Evolutionary conservation across 2,797 vertebrate genomes (phyloP), one percentile per base, ranked within the genome.

Genomic region (Catostomus latipinnis): DNA sequence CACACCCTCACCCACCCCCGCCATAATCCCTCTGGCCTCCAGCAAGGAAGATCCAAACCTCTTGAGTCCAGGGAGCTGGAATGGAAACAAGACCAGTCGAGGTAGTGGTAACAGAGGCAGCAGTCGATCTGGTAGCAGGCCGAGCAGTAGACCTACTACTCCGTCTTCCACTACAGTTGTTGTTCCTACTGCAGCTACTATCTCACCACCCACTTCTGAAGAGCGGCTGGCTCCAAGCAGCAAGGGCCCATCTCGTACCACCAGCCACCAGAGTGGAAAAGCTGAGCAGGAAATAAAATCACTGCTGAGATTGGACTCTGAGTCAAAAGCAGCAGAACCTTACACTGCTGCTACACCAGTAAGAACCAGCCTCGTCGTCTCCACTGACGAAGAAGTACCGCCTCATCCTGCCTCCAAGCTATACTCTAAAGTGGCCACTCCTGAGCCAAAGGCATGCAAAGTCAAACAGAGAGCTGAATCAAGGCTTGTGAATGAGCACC

Each of bases 201-300:
- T 6, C 9, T 22, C 61, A 34, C 82, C 48, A 16, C 16, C 72
- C 70, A 74, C 0, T 13, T 1, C n/a, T 0, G 76, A 71, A 85
- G 77, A 87, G 5, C n/a, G 74, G 0, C 34, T 34, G 2, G 34
- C 34, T 34, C 34, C 4, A 4, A 34, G 34, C 34, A 34, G 34
- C 34, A 34, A 34, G 34, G 88, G 88, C 0, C 88, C 86, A 4
- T 94, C 95, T 0, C 92, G 92, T 57, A 88, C 89, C 70, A 80
- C 92, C 0, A 94, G 88, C 46, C 93, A 90, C 0, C 88, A 91
- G 48, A 95, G 93, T 85, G 89, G 83, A 62, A 92, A 92, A 4
- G 86, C 86, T 0, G 95, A 96, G 84, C 94, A 93, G 86, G 96
- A 97, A 90, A 96, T 97, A 16, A 94, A 95, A 87, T 93, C 96